A percentile compares a stretch with the other conserved stretches of the same genome.
phyloP scores from a whole-genome alignment of 2,888 invertebrate species.

The Megamerina dolium region DNA sequence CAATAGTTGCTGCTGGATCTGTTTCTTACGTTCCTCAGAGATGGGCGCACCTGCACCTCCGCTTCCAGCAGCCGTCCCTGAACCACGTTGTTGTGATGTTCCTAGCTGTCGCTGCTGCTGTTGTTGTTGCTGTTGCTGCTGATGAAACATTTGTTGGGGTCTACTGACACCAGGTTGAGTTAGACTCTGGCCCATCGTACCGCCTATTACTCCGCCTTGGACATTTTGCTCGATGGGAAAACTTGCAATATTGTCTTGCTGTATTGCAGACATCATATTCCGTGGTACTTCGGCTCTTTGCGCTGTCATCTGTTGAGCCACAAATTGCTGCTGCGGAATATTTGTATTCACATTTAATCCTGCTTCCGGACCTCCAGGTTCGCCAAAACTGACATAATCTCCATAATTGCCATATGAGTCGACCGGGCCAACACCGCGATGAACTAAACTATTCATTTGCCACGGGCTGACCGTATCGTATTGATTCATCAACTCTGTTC shows the following conservation, averaged over 20 bases:
- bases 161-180: constrained; percentile 63
- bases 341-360: constrained; percentile 28
- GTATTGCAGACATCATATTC: constrained; percentile 40
- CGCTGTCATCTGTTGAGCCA: constrained; percentile 41
- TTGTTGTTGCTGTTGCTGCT: constrained; percentile 26
- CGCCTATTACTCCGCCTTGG: constrained; percentile 26
- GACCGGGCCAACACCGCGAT: constrained; percentile 29
- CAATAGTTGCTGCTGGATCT: constrained; percentile 97
- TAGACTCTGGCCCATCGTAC: constrained; percentile 56
- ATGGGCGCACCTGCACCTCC: constrained; percentile 52
- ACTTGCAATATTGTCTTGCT: constrained; percentile 47
- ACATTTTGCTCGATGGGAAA: constrained; percentile 49
- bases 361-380: constrained; percentile 32
- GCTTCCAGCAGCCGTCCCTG: constrained; percentile 51
- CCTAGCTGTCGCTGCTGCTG: constrained; percentile 44
- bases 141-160: constrained; percentile 32
- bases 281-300: constrained; percentile 40
- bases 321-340: constrained; percentile 38
- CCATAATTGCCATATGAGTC: constrained; percentile 45
- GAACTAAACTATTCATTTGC: constrained; percentile 45
- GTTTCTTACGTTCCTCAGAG: constrained; percentile 92
- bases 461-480: constrained; percentile 32
- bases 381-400: constrained; percentile 35
- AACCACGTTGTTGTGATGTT: constrained; percentile 28
- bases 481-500: constrained; percentile 23